Conservation (phyloP, 1,140 invertebrate species). For the Venturia canescens region DNA sequence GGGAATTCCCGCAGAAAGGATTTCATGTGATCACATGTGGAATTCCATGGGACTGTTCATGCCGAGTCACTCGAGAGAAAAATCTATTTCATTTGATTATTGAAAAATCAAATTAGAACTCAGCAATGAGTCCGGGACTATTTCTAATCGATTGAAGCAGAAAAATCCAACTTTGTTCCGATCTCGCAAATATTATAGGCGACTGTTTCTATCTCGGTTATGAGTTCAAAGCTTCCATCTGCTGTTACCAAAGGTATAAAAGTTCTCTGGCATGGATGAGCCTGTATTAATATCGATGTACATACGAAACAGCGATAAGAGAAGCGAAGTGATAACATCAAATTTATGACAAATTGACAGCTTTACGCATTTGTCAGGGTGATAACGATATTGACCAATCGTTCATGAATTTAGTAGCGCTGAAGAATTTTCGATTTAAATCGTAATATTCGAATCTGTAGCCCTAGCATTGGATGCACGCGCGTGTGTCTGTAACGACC, state of each 20-base stretch:
- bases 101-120: not conserved
- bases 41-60: not conserved
- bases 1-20: constrained; percentile 13
- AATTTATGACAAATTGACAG: not conserved
- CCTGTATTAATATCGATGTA: not conserved
- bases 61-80: not conserved
- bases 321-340: not conserved
- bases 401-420: not conserved
- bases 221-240: too few relatives aligned
- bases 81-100: not conserved
- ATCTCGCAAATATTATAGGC: too few relatives aligned
- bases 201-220: too few relatives aligned
- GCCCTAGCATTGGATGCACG: not conserved
- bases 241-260: too few relatives aligned
- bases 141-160: too few relatives aligned
- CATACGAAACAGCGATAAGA: not conserved
- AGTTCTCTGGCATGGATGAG: too few relatives aligned
- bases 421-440: not conserved
- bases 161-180: too few relatives aligned
- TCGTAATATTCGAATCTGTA: not conserved
- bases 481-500: not conserved
- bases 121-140: too few relatives aligned
- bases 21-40: constrained; percentile 1
- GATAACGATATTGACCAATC: constrained; percentile 1
- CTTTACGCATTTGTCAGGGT: not conserved